Evolutionary conservation across 2,797 vertebrate genomes (phyloP).

Genomic region (Sebastes paucispinis): DNA sequence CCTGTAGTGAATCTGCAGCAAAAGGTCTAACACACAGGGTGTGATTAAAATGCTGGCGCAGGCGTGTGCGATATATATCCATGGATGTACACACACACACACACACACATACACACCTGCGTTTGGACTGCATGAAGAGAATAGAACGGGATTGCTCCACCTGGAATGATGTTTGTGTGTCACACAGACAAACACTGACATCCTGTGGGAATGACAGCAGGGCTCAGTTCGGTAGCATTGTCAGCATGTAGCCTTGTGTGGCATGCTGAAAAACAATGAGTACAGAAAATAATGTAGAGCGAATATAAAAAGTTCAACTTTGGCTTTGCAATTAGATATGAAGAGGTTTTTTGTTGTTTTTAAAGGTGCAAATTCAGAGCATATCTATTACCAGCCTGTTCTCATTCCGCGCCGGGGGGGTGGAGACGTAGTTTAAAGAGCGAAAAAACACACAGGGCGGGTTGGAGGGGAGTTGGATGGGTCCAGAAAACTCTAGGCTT

Average conservation of each 20-base stretch:
- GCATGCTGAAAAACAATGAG: background rate
- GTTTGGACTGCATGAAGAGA: background rate
- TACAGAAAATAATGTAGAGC: background rate
- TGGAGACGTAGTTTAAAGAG: too few species aligned
- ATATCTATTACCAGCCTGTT: background rate
- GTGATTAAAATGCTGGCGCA: conserved; percentile 6
- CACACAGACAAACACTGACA: background rate
- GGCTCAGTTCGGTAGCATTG: background rate
- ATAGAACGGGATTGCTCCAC: background rate
- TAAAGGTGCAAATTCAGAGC: background rate
- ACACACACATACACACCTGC: background rate
- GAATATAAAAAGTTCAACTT: background rate
- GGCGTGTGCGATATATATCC: background rate
- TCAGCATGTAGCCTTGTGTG: background rate
- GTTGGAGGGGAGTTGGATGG: too few species aligned
- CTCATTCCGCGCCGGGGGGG: too few species aligned
- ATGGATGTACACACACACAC: background rate
- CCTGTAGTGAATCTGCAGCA: conserved; percentile 15
- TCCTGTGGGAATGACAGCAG: background rate
- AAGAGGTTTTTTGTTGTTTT: too few species aligned
- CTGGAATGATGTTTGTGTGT: background rate
- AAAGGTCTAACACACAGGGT: background rate
- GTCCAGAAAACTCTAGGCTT: too few species aligned
- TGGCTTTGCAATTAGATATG: background rate
- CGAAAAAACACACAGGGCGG: too few species aligned